Percentiles rank a stretch among this genome's conserved stretches.
Conservation (phyloP, 2,888 invertebrate genomes). For the Ischnura elegans region DNA sequence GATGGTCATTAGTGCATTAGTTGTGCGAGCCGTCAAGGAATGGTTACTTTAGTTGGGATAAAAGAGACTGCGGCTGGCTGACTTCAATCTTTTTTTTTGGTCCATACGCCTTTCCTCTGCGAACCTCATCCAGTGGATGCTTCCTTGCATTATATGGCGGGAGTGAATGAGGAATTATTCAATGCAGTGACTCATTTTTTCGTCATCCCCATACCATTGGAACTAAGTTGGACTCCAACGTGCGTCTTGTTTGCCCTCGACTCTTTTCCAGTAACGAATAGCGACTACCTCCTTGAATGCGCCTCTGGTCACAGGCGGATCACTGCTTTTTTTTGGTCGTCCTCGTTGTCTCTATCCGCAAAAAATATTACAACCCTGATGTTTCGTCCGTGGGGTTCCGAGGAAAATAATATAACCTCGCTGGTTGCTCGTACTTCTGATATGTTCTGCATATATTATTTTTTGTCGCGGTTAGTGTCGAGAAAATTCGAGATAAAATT, state of each 20-base stretch:
- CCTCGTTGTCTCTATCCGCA: neutral
- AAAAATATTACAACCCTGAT: neutral
- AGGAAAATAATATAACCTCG: neutral
- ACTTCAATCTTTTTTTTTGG: neutral
- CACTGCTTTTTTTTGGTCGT: neutral
- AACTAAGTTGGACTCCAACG: constrained; percentile 56
- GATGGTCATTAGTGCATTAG: constrained; percentile 64
- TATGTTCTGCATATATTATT: neutral
- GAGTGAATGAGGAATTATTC: constrained; percentile 18
- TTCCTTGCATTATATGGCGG: neutral
- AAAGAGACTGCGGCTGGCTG: neutral
- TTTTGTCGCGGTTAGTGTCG: neutral
- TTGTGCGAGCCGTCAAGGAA: constrained; percentile 59
- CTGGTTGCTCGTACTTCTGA: neutral
- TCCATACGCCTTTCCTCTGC: constrained; percentile 1
- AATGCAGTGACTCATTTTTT: neutral
- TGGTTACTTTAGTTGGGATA: constrained; percentile 31
- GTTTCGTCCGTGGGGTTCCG: neutral
- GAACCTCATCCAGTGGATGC: neutral
- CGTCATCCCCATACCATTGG: constrained; percentile 49
- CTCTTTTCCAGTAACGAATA: neutral
- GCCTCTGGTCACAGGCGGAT: constrained; percentile 7
- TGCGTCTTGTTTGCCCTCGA: neutral
- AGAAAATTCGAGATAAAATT: neutral
- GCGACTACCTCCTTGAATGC: neutral